Evolutionary conservation across 2,797 vertebrate genomes (phyloP).

Genomic region (Champsocephalus esox): DNA sequence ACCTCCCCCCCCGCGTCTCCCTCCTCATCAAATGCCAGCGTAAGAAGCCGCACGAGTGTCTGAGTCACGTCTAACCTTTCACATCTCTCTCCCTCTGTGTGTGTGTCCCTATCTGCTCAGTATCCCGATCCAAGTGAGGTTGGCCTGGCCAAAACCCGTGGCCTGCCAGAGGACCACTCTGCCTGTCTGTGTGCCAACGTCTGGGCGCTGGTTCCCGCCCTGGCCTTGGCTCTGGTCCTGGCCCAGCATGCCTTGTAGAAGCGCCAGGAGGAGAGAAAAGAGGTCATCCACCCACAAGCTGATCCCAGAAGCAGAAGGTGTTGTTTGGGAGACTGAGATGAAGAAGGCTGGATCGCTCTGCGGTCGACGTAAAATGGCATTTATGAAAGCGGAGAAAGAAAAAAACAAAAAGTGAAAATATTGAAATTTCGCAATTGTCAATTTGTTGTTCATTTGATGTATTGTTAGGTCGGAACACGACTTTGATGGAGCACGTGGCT

Average conservation of each 20-base stretch:
- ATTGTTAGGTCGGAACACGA: conserved; percentile 57
- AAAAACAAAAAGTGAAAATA: conserved; percentile 41
- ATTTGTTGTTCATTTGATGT: conserved; percentile 74
- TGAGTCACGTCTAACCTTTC: conserved; percentile 80
- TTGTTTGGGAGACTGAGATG: conserved; percentile 76
- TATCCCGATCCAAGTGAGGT: conserved; percentile 61
- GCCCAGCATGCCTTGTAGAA: conserved; percentile 81
- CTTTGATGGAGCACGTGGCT: conserved; percentile 60
- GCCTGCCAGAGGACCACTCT: conserved; percentile 68
- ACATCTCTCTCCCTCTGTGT: conserved; percentile 65
- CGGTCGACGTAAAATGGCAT: conserved; percentile 62
- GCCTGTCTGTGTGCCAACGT: conserved; percentile 70
- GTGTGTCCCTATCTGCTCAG: conserved; percentile 65
- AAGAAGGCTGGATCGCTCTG: conserved; percentile 70
- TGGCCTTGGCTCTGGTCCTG: conserved; percentile 77
- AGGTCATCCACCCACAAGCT: conserved; percentile 81
- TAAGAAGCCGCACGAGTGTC: conserved; percentile 47
- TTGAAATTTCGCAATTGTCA: conserved; percentile 63
- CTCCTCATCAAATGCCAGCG: conserved; percentile 69
- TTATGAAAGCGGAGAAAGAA: conserved; percentile 55
- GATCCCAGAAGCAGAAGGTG: conserved; percentile 80
- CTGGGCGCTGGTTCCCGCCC: conserved; percentile 77
- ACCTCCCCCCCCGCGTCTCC: conserved; percentile 17
- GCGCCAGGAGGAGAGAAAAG: conserved; percentile 71
- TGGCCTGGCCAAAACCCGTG: conserved; percentile 54